Percentiles rank a stretch among this genome's conserved stretches.
Evolutionary conservation across 2,113 vertebrate genomes (phyloP).

Genomic region (Pampusana beccarii): DNA sequence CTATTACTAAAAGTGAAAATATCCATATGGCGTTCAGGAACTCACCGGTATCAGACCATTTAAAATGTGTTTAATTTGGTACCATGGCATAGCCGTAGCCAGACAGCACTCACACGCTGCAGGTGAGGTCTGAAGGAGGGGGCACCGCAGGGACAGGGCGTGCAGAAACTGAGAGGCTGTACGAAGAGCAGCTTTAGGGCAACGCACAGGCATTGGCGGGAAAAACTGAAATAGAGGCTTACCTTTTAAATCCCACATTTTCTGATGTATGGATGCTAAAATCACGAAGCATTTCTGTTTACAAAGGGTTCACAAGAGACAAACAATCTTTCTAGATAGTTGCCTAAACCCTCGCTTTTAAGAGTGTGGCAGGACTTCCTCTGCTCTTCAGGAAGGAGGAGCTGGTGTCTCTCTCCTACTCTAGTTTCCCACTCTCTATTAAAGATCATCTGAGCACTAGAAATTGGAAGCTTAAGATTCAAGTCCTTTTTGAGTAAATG

Average conservation of each 20-base stretch:
- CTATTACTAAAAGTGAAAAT: neutral
- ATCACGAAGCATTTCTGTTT: neutral
- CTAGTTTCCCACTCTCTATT: neutral
- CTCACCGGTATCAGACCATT: neutral
- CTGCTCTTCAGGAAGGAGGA: neutral
- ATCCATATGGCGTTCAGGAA: neutral
- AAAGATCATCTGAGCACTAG: neutral
- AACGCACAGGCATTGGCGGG: neutral
- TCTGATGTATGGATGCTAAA: neutral
- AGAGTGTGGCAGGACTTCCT: neutral
- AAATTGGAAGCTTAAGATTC: neutral
- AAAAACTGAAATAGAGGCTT: neutral
- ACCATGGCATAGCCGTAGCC: accelerated
- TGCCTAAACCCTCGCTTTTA: neutral
- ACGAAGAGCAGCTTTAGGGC: neutral
- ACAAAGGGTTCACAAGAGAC: neutral
- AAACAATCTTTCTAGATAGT: neutral
- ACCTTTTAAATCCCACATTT: neutral
- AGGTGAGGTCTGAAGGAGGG: neutral
- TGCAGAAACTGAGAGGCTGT: accelerated
- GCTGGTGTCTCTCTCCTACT: neutral
- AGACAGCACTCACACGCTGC: accelerated
- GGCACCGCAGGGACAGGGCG: accelerated
- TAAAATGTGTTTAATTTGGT: neutral
- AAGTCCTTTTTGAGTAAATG: neutral